These are phyloP conservation scores for Micropoecilia bifurca DNA, from an alignment of 2,797 vertebrate genomes.

Conservation along the genomic window DNA sequence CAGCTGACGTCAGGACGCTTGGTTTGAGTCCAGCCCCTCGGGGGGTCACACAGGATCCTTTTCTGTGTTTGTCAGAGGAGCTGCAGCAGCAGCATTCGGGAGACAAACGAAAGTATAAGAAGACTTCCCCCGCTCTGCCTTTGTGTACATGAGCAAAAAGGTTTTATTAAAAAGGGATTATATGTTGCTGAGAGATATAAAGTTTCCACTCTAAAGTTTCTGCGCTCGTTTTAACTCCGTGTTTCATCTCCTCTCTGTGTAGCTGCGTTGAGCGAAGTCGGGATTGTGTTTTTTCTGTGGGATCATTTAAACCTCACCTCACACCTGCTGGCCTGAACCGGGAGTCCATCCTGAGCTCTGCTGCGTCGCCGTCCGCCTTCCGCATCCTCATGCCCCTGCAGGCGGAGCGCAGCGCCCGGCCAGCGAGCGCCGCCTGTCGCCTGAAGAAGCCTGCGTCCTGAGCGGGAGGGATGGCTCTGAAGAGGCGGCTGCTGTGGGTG, in stretches of 20 bases:
- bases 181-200: constrained; percentile 40
- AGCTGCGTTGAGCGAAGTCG: constrained; percentile 40
- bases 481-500: constrained; percentile 40
- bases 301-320: constrained; percentile 23
- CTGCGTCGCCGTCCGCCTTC: neutral
- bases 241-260: constrained; percentile 1
- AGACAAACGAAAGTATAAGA: neutral
- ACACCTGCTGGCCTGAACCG: neutral
- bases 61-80: neutral
- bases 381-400: constrained; percentile 51
- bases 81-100: neutral
- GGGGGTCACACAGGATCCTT: neutral
- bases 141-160: constrained; percentile 20
- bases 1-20: neutral
- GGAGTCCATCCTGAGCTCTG: constrained; percentile 10
- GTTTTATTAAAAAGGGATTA: constrained; percentile 68
- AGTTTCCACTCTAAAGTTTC: constrained; percentile 33
- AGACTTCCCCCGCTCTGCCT: neutral
- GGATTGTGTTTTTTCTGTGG: constrained; percentile 14
- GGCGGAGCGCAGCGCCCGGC: constrained; percentile 20
- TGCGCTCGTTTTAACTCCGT: constrained; percentile 16
- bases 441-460: neutral
- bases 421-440: constrained; percentile 10
- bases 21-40: neutral
- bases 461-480: constrained; percentile 32